These are phyloP conservation scores for Acanthurus leucopareius DNA, from an alignment of 2,797 vertebrate genomes.

Conservation along the genomic window DNA sequence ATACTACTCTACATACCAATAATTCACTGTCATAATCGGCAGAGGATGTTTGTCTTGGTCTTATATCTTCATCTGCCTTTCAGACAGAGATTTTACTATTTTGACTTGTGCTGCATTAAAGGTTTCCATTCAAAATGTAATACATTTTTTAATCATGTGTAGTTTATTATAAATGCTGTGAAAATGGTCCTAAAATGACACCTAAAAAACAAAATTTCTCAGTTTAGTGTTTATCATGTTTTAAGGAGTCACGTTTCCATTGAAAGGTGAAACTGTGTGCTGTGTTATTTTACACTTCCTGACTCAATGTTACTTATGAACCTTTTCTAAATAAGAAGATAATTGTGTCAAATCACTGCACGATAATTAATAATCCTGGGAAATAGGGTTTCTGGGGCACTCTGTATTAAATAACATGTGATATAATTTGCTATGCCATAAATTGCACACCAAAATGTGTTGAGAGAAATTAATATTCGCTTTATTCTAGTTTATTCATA, in stretches of 20 bases:
- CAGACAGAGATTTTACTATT: constrained; percentile 38
- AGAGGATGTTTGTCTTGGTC: constrained; percentile 44
- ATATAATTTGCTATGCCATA: constrained; percentile 30
- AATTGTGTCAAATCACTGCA: constrained; percentile 64
- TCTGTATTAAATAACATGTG: constrained; percentile 59
- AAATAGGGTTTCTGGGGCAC: constrained; percentile 67
- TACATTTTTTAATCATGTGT: neutral
- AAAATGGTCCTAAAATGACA: neutral
- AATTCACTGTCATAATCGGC: constrained; percentile 62
- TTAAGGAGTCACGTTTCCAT: constrained; percentile 23
- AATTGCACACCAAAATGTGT: constrained; percentile 35
- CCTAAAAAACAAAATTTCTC: neutral
- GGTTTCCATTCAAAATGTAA: constrained; percentile 31
- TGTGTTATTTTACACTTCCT: constrained; percentile 45
- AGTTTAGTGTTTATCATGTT: neutral
- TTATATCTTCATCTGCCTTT: constrained; percentile 39
- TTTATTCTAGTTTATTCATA: constrained; percentile 42
- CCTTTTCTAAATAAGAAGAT: constrained; percentile 65
- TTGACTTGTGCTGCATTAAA: constrained; percentile 59
- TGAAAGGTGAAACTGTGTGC: neutral
- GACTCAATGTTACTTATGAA: constrained; percentile 47
- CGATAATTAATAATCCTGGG: constrained; percentile 61
- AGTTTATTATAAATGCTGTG: constrained; percentile 12
- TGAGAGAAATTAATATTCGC: constrained; percentile 39
- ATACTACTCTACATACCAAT: constrained; percentile 76